Conservation (phyloP, 2,797 vertebrate genomes). For the Danio kyathit region DNA sequence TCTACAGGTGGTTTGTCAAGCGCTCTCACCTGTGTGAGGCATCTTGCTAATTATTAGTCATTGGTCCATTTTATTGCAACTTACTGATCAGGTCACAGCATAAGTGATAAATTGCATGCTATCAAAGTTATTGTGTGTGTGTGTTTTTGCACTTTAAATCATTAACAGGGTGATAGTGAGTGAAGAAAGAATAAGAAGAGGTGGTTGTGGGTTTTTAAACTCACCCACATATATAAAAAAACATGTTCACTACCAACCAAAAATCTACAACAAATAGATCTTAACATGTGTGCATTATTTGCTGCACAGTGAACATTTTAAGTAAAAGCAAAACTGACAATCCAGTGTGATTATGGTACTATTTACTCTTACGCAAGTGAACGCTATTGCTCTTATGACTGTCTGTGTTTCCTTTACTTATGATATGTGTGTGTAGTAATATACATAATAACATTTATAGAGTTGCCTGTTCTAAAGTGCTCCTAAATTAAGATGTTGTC, state of each 20-base stretch:
- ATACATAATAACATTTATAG: constrained; percentile 17
- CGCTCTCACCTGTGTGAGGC: too few species aligned
- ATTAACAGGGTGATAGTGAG: not conserved
- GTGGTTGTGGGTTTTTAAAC: not conserved
- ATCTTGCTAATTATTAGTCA: not conserved
- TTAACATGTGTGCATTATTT: not conserved
- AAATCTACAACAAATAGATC: not conserved
- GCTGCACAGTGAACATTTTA: not conserved
- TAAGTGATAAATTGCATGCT: not conserved
- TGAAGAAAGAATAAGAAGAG: not conserved
- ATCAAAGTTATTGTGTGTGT: not conserved
- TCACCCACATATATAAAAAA: not conserved
- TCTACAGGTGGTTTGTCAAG: too few species aligned
- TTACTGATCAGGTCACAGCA: not conserved
- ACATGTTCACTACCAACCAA: not conserved
- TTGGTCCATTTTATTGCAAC: not conserved
- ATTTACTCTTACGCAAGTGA: not conserved
- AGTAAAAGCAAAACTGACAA: not conserved
- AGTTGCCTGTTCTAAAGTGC: constrained; percentile 40
- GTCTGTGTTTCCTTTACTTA: constrained; percentile 8
- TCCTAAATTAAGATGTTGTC: constrained; percentile 39
- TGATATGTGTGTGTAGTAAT: not conserved
- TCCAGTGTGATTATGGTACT: not conserved
- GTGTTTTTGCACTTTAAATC: constrained; percentile 17
- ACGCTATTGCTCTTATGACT: not conserved